These are phyloP conservation scores for Ophion ellenae DNA, from an alignment of 2,888 invertebrate species.

Conservation along the genomic window DNA sequence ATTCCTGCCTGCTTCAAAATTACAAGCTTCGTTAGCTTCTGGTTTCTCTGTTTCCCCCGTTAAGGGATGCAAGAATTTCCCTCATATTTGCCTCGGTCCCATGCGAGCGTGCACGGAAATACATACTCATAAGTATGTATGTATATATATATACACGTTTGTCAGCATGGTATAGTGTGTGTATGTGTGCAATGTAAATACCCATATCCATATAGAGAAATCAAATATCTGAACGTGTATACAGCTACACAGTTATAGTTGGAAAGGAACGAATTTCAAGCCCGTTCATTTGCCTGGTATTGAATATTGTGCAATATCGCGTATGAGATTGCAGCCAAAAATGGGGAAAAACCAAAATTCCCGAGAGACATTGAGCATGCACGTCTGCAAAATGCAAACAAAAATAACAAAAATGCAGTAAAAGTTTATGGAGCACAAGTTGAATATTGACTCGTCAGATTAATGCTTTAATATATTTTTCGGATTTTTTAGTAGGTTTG, in stretches of 20 bases:
- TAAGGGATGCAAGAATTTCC: slow-evolving; percentile 13
- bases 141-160: not conserved
- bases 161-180: not conserved
- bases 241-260: not conserved
- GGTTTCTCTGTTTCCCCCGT: slow-evolving; percentile 17
- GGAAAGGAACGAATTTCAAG: slow-evolving; percentile 4
- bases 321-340: not conserved
- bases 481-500: not conserved
- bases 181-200: not conserved
- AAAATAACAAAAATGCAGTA: not conserved
- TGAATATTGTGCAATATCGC: not conserved
- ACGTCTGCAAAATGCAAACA: not conserved
- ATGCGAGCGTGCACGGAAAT: slow-evolving; percentile 2
- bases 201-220: not conserved
- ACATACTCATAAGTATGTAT: not conserved
- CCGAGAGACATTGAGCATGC: not conserved
- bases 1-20: slow-evolving; percentile 14
- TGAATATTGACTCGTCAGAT: not conserved
- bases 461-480: not conserved
- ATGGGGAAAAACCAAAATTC: not conserved
- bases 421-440: not conserved
- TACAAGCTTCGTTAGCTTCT: slow-evolving; percentile 47
- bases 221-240: not conserved
- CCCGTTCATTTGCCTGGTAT: not conserved
- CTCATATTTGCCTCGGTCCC: slow-evolving; percentile 15